Conservation (phyloP, 2,888 invertebrate genomes). For the Troides aeacus region DNA sequence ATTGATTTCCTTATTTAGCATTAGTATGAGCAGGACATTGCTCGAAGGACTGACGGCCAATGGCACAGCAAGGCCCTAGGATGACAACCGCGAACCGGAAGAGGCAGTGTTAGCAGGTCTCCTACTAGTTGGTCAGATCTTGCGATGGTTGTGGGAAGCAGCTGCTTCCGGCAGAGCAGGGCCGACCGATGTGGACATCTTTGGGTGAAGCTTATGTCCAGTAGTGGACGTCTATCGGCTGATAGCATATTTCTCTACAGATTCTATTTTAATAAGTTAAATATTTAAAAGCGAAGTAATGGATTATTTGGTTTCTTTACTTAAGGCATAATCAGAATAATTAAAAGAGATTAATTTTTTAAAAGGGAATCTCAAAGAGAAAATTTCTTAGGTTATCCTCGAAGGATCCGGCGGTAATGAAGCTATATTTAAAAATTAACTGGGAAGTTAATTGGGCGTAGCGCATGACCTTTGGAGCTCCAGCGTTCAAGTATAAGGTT, state of each 20-base stretch:
- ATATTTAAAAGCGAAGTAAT: neutral
- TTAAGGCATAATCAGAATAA: neutral
- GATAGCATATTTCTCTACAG: neutral
- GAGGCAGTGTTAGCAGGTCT: too few relatives aligned
- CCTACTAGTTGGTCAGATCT: too few relatives aligned
- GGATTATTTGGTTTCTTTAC: neutral
- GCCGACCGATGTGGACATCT: too few relatives aligned
- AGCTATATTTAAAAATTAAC: slow-evolving; percentile 1
- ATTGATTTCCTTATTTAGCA: too few relatives aligned
- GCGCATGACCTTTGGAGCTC: neutral
- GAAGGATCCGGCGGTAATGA: slow-evolving; percentile 1
- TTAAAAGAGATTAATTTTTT: slow-evolving; percentile 4
- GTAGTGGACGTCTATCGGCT: neutral
- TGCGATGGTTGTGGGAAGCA: too few relatives aligned
- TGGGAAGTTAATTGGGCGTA: slow-evolving; percentile 1
- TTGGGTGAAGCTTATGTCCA: neutral
- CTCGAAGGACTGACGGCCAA: too few relatives aligned
- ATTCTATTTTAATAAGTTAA: neutral
- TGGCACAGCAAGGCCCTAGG: too few relatives aligned
- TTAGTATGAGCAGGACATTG: too few relatives aligned
- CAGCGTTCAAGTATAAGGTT: neutral
- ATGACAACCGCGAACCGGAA: too few relatives aligned
- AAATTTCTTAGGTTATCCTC: neutral
- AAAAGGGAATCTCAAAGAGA: neutral
- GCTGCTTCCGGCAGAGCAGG: too few relatives aligned